phyloP scores from a whole-genome alignment of 2,888 invertebrate species.

The Vesta saturnalis region DNA sequence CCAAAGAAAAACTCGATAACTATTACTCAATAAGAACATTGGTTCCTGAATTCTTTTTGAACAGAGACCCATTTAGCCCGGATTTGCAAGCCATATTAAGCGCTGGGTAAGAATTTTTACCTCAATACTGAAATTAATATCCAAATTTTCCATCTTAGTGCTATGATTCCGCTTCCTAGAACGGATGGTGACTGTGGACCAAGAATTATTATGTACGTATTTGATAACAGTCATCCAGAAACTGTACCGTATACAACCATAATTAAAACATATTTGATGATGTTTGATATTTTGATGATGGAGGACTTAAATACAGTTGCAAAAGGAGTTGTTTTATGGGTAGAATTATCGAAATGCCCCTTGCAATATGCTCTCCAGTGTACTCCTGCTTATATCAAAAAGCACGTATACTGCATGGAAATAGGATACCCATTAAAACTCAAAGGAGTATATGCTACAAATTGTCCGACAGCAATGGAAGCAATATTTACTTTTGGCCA shows the following conservation, averaged over 20 bases:
- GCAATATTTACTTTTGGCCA: too few species aligned
- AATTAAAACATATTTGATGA: conserved; percentile 61
- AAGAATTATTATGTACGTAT: not conserved
- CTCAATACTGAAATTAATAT: too few species aligned
- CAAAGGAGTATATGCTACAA: conserved; percentile 68
- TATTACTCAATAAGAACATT: too few species aligned
- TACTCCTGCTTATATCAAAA: conserved; percentile 68
- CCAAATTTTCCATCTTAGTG: not conserved
- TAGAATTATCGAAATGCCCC: conserved; percentile 66
- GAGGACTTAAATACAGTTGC: conserved; percentile 69
- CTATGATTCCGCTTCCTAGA: not conserved
- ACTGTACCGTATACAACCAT: too few species aligned
- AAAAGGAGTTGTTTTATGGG: conserved; percentile 64
- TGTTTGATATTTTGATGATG: conserved; percentile 66
- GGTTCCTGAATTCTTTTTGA: too few species aligned
- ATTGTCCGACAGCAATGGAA: too few species aligned
- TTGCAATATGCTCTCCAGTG: conserved; percentile 62
- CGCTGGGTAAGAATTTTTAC: too few species aligned
- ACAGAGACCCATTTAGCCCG: too few species aligned
- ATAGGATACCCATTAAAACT: conserved; percentile 69
- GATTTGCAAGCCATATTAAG: too few species aligned
- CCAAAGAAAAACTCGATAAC: too few species aligned
- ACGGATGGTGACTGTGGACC: not conserved
- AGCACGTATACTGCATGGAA: conserved; percentile 60
- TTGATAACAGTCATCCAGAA: not conserved